These are phyloP conservation scores for Jordanella pulchra DNA, from an alignment of 2,797 vertebrate genomes.

Conservation along the genomic window DNA sequence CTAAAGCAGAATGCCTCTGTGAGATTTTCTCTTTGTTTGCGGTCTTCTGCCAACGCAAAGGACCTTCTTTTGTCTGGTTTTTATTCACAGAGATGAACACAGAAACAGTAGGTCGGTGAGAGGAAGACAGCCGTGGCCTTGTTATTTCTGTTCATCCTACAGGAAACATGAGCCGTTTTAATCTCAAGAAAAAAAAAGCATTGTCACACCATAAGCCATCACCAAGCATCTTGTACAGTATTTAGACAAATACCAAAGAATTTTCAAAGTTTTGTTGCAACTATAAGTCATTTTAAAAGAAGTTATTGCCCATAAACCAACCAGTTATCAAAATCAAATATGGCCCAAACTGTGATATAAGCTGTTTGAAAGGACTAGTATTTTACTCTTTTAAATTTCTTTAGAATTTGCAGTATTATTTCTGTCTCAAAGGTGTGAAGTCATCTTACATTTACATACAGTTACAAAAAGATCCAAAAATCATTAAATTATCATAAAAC, in stretches of 20 bases:
- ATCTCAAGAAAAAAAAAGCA: conserved; percentile 13
- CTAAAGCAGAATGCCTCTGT: conserved; percentile 38
- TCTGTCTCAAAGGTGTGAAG: background rate
- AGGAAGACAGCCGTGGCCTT: conserved; percentile 52
- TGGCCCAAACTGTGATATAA: too few relatives aligned
- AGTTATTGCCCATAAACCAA: background rate
- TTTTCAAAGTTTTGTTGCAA: background rate
- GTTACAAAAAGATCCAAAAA: too few relatives aligned
- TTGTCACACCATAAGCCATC: conserved; percentile 8
- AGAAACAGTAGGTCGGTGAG: conserved; percentile 41
- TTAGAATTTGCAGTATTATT: too few relatives aligned
- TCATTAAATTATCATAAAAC: too few relatives aligned
- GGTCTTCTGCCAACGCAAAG: conserved; percentile 53
- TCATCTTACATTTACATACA: too few relatives aligned
- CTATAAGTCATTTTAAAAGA: background rate
- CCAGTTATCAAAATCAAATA: background rate
- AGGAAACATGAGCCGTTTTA: conserved; percentile 49
- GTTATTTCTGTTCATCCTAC: conserved; percentile 69
- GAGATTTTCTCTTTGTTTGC: conserved; percentile 49
- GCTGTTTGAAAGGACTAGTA: too few relatives aligned
- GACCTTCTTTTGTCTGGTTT: conserved; percentile 44
- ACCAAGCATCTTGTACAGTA: background rate
- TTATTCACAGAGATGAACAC: conserved; percentile 40
- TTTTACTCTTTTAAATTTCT: too few relatives aligned
- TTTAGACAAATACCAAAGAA: background rate